phyloP scores from a whole-genome alignment of 2,113 vertebrate genomes.

The Caranx melampygus region DNA sequence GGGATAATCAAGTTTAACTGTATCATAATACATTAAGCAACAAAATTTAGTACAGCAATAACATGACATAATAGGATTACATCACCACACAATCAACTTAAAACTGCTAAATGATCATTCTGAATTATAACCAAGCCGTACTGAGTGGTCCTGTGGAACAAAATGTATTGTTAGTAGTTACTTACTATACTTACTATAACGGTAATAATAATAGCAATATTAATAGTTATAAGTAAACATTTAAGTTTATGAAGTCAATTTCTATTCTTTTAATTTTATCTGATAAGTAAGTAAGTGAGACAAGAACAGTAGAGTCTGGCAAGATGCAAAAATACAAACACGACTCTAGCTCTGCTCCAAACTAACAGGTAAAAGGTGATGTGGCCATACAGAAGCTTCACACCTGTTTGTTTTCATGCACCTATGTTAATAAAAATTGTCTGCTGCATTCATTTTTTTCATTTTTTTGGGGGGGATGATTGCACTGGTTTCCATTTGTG shows the following conservation, averaged over 20 bases:
- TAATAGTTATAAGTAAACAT: background rate
- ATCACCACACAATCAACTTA: background rate
- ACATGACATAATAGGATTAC: background rate
- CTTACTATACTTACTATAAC: background rate
- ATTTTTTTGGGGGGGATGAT: background rate
- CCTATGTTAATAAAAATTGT: background rate
- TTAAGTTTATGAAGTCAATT: background rate
- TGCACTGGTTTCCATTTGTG: slow-evolving; percentile 29
- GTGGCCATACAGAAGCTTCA: background rate
- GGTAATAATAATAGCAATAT: background rate
- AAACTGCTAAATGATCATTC: background rate
- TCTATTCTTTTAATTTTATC: background rate
- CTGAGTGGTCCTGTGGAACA: background rate
- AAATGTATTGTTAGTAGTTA: background rate
- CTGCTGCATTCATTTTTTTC: slow-evolving; percentile 22
- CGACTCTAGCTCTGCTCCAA: background rate
- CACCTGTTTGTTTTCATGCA: slow-evolving; percentile 25
- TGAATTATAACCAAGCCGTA: background rate
- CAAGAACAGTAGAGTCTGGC: background rate
- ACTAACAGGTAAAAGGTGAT: background rate
- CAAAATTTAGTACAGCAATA: background rate
- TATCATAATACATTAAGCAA: background rate
- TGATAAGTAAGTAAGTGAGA: background rate
- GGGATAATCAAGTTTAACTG: background rate
- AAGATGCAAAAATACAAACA: slow-evolving; percentile 16